A percentile compares a stretch with the other conserved stretches of the same genome.
These are phyloP conservation scores for Speoplatyrhinus poulsoni DNA, from an alignment of 2,113 vertebrate genomes.

Conservation along the genomic window DNA sequence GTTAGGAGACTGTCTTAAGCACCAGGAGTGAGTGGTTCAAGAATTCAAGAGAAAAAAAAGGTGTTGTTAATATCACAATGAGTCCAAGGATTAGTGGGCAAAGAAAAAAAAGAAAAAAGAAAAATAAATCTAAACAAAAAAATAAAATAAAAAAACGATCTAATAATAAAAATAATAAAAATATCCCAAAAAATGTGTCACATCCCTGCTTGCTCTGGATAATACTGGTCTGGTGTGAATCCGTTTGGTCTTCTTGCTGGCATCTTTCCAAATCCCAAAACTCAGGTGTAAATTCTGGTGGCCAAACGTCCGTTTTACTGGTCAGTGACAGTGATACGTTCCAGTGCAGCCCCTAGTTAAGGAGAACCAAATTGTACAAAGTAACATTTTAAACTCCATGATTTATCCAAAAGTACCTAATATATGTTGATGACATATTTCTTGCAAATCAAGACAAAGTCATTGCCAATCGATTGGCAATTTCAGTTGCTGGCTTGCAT, in stretches of 20 bases:
- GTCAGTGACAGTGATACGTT: background rate
- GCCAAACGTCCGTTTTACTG: too few species aligned
- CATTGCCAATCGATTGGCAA: too few species aligned
- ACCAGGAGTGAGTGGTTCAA: conserved; percentile 40
- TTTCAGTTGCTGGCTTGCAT: too few species aligned
- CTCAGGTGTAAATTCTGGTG: too few species aligned
- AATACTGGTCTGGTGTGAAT: conserved; percentile 17
- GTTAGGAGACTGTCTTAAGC: conserved; percentile 38
- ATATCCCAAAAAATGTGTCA: background rate
- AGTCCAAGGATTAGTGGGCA: background rate
- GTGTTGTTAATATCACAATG: background rate
- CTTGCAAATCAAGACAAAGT: too few species aligned
- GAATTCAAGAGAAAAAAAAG: conserved; percentile 11
- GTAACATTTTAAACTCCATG: background rate
- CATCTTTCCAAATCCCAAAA: too few species aligned
- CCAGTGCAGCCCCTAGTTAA: background rate
- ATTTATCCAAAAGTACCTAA: background rate
- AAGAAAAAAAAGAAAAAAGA: conserved; percentile 2
- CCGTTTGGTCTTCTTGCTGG: background rate
- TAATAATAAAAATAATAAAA: background rate
- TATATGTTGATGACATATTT: too few species aligned
- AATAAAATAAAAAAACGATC: background rate
- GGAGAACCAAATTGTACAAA: background rate
- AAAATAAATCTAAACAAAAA: background rate
- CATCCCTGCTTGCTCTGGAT: conserved; percentile 20